A percentile compares a stretch with the other conserved stretches of the same genome.
phyloP scores from a whole-genome alignment of 2,888 invertebrate species.

The Panzeria rudis region DNA sequence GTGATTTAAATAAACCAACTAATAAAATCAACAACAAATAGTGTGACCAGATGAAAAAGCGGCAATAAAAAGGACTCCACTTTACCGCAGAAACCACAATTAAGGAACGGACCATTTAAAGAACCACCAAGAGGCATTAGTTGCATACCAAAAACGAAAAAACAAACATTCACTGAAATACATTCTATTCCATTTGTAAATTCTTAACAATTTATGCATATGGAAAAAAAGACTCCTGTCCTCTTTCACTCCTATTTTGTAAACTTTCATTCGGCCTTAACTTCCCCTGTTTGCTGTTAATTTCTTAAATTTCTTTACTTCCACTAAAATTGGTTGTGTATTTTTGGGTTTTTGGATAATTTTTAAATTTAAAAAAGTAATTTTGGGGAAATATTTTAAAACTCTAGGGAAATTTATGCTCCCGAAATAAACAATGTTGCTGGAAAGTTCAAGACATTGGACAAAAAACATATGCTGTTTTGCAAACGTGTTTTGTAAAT shows the following conservation, averaged over 20 bases:
- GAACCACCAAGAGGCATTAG: slow-evolving; percentile 70
- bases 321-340: background rate
- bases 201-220: slow-evolving; percentile 58
- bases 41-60: slow-evolving; percentile 17
- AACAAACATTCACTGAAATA: slow-evolving; percentile 55
- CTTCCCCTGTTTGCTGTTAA: background rate
- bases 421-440: slow-evolving; percentile 32
- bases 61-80: slow-evolving; percentile 59
- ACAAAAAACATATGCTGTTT: slow-evolving; percentile 8
- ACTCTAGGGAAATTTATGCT: slow-evolving; percentile 55
- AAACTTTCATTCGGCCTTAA: background rate
- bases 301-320: slow-evolving; percentile 26
- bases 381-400: slow-evolving; percentile 24
- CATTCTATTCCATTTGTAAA: slow-evolving; percentile 55
- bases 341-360: slow-evolving; percentile 35
- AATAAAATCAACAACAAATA: slow-evolving; percentile 35
- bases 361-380: slow-evolving; percentile 51
- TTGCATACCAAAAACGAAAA: slow-evolving; percentile 61
- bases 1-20: slow-evolving; percentile 63
- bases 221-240: background rate
- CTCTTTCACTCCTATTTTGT: background rate
- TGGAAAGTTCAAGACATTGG: background rate
- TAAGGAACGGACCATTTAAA: slow-evolving; percentile 68
- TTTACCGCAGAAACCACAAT: slow-evolving; percentile 64
- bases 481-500: background rate